Base-by-base conservation (phyloP, 2,797 vertebrate species). In the Adrianichthys oophorus region DNA sequence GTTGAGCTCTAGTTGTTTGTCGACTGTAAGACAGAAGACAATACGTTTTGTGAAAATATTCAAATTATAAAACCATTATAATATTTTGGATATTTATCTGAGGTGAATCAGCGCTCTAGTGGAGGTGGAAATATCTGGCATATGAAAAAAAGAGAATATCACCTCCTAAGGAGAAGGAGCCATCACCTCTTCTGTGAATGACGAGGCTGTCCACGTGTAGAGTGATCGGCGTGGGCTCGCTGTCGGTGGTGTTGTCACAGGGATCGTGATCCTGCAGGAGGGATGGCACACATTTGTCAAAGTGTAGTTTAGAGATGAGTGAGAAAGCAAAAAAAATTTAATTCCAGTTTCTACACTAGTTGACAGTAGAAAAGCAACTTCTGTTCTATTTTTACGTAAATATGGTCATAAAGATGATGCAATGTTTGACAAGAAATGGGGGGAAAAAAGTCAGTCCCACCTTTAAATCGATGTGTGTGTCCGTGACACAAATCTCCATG, bases 401-500 rank as follows among this genome's bases (percentile, higher is more conserved):
- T 44, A 48, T 26, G 46, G 21, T 59, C 57, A 14, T 60, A 62
- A 23, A 40, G 47, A 48, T 26, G 46, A 24, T 59, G 58, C 16
- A 1, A 56, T 24, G 47, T 48, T 26, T 7, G 10, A 4, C 14
- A 15, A 14, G 4, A 13, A 41, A 42, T 4, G 13, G 15, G n/a
- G 7, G 7, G 15, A 45, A 56, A 10, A 7, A 16, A 1, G 16
- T 16, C 14, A 24, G 24, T 5, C 29, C 64, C 91, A 96, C 97
- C 93, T 95, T 95, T 56, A 99, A 78, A 78, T 97, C 89, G 76
- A 99, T 85, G 69, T 90, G 94, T 14, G 93, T 90, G 83, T 97
- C 94, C 76, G 85, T 92, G 87, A 99, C 84, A 70, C 93, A 92
- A 87, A 99, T 98, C 89, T 95, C 94, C 96, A 99, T 98, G 59